Percentiles rank a stretch among this genome's conserved stretches.
Conservation (phyloP, 2,888 invertebrate species). For the Eristalinus sepulchralis region DNA sequence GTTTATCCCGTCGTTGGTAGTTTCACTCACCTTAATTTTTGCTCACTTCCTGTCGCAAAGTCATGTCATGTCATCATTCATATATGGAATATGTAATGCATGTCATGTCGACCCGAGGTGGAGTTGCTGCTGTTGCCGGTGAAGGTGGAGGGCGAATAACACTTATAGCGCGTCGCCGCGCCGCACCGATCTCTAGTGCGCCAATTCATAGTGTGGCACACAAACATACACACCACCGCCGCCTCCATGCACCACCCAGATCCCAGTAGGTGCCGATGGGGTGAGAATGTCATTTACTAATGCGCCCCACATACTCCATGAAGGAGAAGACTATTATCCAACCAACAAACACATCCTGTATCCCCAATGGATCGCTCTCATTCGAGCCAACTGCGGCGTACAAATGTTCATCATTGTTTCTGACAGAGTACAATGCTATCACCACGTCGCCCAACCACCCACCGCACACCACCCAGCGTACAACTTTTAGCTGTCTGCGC, state of each 20-base stretch:
- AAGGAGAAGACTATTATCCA: constrained; percentile 68
- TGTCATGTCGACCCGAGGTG: constrained; percentile 16
- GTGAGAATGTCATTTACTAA: constrained; percentile 69
- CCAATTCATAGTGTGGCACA: not conserved
- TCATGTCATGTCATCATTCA: constrained; percentile 61
- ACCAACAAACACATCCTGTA: constrained; percentile 64
- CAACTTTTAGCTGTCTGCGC: constrained; percentile 59
- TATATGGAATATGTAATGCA: constrained; percentile 56
- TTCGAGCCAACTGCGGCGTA: constrained; percentile 64
- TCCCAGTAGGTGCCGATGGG: constrained; percentile 1
- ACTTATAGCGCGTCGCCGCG: constrained; percentile 55
- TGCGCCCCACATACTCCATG: constrained; percentile 62
- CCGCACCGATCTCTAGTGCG: constrained; percentile 24
- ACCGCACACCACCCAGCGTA: not conserved
- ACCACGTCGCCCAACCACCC: constrained; percentile 27
- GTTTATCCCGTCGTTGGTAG: constrained; percentile 45
- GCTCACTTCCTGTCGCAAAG: constrained; percentile 58
- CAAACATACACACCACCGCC: not conserved
- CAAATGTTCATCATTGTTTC: constrained; percentile 70
- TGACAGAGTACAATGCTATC: constrained; percentile 68
- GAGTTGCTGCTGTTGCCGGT: constrained; percentile 9
- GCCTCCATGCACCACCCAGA: not conserved
- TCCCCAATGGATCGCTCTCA: constrained; percentile 62
- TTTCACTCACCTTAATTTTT: constrained; percentile 57
- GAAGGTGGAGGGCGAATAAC: constrained; percentile 38